Conservation (phyloP, 2,888 invertebrate genomes). For the Lacanobia oleracea region DNA sequence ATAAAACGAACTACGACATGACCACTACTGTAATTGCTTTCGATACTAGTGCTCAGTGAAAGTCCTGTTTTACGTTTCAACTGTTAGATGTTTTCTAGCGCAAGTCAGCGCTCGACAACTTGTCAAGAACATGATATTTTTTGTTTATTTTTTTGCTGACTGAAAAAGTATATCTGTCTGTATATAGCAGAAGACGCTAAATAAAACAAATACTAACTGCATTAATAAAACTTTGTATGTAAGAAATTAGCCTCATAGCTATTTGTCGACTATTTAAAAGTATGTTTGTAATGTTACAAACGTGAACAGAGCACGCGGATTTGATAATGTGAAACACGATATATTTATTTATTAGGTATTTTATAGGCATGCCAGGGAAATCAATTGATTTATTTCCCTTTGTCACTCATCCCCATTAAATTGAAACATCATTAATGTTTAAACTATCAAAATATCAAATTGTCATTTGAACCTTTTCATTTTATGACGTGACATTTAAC, state of each 20-base stretch:
- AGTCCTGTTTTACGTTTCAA: constrained; percentile 13
- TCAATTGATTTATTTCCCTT: background rate
- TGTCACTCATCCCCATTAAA: too few relatives aligned
- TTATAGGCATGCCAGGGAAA: constrained; percentile 3
- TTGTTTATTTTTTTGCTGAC: background rate
- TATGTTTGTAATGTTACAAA: background rate
- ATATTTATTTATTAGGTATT: constrained; percentile 16
- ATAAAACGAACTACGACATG: background rate
- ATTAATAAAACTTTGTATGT: background rate
- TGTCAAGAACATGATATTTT: background rate
- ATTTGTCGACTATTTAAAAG: background rate
- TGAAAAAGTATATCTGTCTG: background rate
- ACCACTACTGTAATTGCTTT: constrained; percentile 19
- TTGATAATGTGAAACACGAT: constrained; percentile 12
- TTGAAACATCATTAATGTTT: background rate
- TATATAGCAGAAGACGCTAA: background rate
- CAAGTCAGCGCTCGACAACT: background rate
- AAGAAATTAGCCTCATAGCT: background rate
- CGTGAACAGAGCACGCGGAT: background rate
- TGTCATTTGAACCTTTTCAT: background rate
- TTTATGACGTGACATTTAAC: constrained; percentile 3
- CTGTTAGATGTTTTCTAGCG: constrained; percentile 15
- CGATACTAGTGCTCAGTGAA: constrained; percentile 17
- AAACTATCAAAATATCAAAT: background rate
- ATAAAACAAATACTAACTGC: background rate